These are phyloP conservation scores for Odontomyia ornata DNA, from an alignment of 2,888 invertebrate genomes.

Conservation along the genomic window DNA sequence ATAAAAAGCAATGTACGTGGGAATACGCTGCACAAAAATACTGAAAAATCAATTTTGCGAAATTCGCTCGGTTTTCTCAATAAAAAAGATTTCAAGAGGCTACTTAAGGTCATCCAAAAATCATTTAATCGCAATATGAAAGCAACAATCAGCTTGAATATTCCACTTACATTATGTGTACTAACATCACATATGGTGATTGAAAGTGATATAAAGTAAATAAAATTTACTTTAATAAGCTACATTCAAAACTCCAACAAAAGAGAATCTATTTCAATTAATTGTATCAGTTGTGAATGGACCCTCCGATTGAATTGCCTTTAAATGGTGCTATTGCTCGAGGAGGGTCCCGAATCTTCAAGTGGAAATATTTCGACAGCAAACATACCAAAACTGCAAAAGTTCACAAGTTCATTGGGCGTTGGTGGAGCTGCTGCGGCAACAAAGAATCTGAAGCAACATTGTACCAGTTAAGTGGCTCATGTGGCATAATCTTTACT, in stretches of 20 bases:
- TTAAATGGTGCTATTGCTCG: slow-evolving; percentile 1
- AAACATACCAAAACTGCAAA: background rate
- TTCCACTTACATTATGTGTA: background rate
- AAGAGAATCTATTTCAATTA: background rate
- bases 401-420: slow-evolving; percentile 39
- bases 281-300: background rate
- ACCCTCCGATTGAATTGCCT: background rate
- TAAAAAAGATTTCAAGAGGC: background rate
- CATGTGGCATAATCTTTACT: slow-evolving; percentile 43
- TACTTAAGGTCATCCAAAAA: background rate
- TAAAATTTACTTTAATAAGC: slow-evolving; percentile 13
- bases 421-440: background rate
- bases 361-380: slow-evolving; percentile 21
- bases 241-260: background rate
- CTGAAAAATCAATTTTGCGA: background rate
- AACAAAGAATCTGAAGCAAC: background rate
- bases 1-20: too few relatives aligned
- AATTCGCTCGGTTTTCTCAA: background rate
- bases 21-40: too few relatives aligned
- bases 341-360: slow-evolving; percentile 23
- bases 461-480: slow-evolving; percentile 33
- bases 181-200: background rate
- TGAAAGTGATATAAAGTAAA: background rate
- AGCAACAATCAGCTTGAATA: background rate
- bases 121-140: background rate